phyloP scores from a whole-genome alignment of 2,797 vertebrate genomes.

The Pangasius sanitwongsei region DNA sequence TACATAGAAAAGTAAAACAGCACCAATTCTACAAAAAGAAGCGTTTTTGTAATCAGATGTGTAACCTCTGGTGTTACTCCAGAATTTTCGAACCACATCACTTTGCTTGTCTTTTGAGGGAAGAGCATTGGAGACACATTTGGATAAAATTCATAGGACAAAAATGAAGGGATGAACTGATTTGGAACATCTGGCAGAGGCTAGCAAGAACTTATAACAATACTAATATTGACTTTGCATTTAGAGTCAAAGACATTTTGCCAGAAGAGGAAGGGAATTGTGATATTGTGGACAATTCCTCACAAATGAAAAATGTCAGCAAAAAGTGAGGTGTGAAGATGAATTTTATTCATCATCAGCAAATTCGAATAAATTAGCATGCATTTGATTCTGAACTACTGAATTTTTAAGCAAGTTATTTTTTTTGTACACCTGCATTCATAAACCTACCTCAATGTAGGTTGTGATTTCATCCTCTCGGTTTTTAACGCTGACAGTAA shows the following conservation, averaged over 20 bases:
- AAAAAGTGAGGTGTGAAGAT: neutral
- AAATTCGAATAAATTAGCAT: neutral
- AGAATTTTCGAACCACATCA: neutral
- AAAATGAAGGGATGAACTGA: neutral
- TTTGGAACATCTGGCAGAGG: neutral
- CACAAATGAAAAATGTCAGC: neutral
- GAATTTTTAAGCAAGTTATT: neutral
- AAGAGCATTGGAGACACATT: neutral
- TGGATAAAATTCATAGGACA: neutral
- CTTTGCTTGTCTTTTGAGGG: neutral
- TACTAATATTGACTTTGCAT: neutral
- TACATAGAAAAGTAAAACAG: neutral
- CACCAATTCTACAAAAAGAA: neutral
- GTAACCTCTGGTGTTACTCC: neutral
- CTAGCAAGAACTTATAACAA: neutral
- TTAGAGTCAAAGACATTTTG: neutral
- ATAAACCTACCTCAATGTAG: constrained; percentile 76
- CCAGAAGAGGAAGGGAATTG: neutral
- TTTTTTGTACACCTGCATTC: neutral
- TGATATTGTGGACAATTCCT: neutral
- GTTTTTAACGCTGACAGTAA: constrained; percentile 77
- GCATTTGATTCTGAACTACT: neutral
- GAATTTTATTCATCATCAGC: neutral
- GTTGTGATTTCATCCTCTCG: constrained; percentile 70
- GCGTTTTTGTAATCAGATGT: neutral